A percentile compares a stretch with the other conserved stretches of the same genome.
phyloP scores from a whole-genome alignment of 2,888 invertebrate species.

The Drosophila fulvimacula region DNA sequence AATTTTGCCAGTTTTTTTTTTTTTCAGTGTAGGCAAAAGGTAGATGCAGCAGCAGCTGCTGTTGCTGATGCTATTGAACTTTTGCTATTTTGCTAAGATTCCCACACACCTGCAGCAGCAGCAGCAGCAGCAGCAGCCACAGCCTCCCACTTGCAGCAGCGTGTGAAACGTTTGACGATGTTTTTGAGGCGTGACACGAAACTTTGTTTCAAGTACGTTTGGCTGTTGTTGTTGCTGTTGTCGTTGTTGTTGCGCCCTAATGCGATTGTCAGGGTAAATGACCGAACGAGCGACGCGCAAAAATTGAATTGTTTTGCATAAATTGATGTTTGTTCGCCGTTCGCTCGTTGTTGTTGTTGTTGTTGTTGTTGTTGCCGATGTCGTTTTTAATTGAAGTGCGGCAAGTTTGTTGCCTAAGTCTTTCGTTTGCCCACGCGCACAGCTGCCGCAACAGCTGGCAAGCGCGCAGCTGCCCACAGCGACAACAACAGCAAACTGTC shows the following conservation, averaged over 20 bases:
- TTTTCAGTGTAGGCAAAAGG: constrained; percentile 27
- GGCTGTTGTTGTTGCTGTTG: constrained; percentile 22
- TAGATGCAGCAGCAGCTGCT: constrained; percentile 22
- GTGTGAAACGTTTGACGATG: constrained; percentile 67
- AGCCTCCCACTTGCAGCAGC: constrained; percentile 56
- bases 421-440: constrained; percentile 70
- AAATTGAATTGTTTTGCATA: constrained; percentile 81
- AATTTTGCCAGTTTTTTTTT: neutral
- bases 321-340: constrained; percentile 55
- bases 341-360: neutral
- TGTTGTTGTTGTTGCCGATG: no score
- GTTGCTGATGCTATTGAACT: constrained; percentile 72
- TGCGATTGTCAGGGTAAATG: constrained; percentile 68
- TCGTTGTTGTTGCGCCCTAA: constrained; percentile 53
- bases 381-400: constrained; percentile 56
- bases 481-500: constrained; percentile 17
- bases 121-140: constrained; percentile 25
- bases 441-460: constrained; percentile 64
- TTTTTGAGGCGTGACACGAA: constrained; percentile 76
- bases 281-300: constrained; percentile 61
- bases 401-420: constrained; percentile 78
- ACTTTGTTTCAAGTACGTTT: constrained; percentile 75
- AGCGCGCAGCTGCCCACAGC: constrained; percentile 56
- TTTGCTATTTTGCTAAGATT: constrained; percentile 80
- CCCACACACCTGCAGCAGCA: constrained; percentile 73